These are phyloP conservation scores for Manacus vitellinus DNA, from an alignment of 2,113 vertebrate species.

Conservation along the genomic window DNA sequence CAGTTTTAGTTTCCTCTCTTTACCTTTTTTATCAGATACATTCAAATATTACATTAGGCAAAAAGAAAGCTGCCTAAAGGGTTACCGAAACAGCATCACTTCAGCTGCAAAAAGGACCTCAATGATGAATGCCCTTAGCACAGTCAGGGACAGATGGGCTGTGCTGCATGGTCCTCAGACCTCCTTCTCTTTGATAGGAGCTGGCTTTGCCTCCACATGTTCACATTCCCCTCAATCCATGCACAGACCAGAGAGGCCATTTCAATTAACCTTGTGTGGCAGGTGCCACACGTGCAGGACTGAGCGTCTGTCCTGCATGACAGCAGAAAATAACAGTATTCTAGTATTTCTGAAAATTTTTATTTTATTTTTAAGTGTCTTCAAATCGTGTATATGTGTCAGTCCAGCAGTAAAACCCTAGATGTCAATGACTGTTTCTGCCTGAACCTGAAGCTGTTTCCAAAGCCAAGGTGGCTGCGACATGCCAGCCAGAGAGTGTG, in stretches of 20 bases:
- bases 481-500: rapidly evolving
- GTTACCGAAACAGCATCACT: neutral
- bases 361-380: neutral
- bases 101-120: neutral
- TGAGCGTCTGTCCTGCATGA: neutral
- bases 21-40: neutral
- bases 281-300: neutral
- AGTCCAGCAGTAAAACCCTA: neutral
- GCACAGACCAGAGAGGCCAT: neutral
- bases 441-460: neutral
- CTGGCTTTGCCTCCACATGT: neutral
- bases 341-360: neutral
- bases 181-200: neutral
- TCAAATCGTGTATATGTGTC: neutral
- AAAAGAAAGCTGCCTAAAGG: neutral
- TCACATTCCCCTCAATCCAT: neutral
- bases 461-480: neutral
- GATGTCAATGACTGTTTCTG: neutral
- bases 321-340: neutral
- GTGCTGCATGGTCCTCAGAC: neutral
- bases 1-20: neutral
- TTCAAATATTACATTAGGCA: neutral
- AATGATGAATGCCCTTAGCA: neutral
- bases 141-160: neutral
- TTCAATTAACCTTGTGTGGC: neutral